Conservation (phyloP, 1,140 invertebrate species). For the Pseudomyrmex concolor region DNA sequence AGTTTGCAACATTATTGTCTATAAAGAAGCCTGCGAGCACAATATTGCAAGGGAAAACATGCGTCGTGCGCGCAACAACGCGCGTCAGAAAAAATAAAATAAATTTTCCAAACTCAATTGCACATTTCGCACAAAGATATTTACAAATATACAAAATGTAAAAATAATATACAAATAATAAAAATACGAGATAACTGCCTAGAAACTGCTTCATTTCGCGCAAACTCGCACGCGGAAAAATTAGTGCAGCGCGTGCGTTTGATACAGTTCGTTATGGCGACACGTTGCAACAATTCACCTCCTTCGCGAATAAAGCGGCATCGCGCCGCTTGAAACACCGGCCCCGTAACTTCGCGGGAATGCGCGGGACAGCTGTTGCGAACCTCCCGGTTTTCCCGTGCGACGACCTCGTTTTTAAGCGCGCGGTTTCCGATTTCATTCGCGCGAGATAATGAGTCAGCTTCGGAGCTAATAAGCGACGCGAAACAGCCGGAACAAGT, state of each 20-base stretch:
- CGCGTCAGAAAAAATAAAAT: neutral
- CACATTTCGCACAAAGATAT: too few relatives aligned
- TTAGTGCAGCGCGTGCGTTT: neutral
- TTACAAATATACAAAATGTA: too few relatives aligned
- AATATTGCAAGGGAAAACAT: neutral
- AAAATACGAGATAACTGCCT: too few relatives aligned
- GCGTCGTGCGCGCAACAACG: neutral
- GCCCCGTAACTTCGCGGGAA: slow-evolving; percentile 11
- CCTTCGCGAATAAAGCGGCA: neutral
- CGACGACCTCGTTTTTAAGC: slow-evolving; percentile 32
- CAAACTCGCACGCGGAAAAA: neutral
- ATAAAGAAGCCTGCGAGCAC: slow-evolving; percentile 8
- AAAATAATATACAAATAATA: too few relatives aligned
- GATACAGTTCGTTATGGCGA: neutral
- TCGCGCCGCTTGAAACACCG: neutral
- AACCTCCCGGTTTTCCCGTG: neutral
- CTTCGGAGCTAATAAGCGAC: slow-evolving; percentile 41
- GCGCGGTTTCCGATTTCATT: slow-evolving; percentile 48
- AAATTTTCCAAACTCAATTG: too few relatives aligned
- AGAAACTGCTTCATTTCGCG: neutral
- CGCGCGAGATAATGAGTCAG: slow-evolving; percentile 26
- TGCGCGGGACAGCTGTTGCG: neutral
- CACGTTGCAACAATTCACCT: neutral
- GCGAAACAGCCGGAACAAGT: slow-evolving; percentile 27
- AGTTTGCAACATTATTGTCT: slow-evolving; percentile 11